phyloP scores from a whole-genome alignment of 1,140 invertebrate species.

The Matsumurasca onukii region DNA sequence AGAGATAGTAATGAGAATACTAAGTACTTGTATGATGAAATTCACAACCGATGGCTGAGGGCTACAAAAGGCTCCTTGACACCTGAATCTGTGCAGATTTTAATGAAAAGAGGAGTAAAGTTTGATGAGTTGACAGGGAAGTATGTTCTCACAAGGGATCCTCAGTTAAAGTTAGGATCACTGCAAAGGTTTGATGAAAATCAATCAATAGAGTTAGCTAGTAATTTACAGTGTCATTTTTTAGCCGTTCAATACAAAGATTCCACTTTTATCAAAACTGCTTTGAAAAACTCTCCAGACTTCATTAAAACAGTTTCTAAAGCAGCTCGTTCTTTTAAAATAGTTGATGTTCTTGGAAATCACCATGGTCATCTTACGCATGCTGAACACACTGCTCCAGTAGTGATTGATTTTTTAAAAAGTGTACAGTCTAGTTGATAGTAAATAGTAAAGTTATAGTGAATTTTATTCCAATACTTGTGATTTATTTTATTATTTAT shows the following conservation, averaged over 20 bases:
- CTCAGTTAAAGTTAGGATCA: slow-evolving; percentile 55
- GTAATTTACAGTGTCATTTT: slow-evolving; percentile 69
- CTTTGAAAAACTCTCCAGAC: slow-evolving; percentile 59
- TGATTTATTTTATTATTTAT: too few species aligned
- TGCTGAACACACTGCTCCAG: slow-evolving; percentile 61
- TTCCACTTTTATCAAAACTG: slow-evolving; percentile 63
- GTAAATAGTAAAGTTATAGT: too few species aligned
- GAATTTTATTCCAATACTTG: too few species aligned
- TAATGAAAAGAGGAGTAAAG: slow-evolving; percentile 71
- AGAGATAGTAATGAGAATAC: slow-evolving; percentile 21
- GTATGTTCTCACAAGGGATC: slow-evolving; percentile 69
- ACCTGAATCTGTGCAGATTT: slow-evolving; percentile 60
- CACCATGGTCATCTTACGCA: slow-evolving; percentile 84
- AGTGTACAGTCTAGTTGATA: too few species aligned
- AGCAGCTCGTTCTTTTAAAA: slow-evolving; percentile 59
- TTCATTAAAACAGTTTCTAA: slow-evolving; percentile 65
- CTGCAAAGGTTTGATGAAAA: slow-evolving; percentile 68
- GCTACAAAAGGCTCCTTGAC: slow-evolving; percentile 70
- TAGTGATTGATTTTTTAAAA: slow-evolving; percentile 25
- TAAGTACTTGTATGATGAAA: slow-evolving; percentile 32
- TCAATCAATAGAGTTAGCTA: slow-evolving; percentile 64
- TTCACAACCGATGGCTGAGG: slow-evolving; percentile 49
- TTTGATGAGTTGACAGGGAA: slow-evolving; percentile 47
- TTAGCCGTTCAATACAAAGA: slow-evolving; percentile 71
- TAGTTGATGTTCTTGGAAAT: slow-evolving; percentile 70